Conservation (phyloP, 1,140 invertebrate species). For the Trinorchestia longiramus region DNA sequence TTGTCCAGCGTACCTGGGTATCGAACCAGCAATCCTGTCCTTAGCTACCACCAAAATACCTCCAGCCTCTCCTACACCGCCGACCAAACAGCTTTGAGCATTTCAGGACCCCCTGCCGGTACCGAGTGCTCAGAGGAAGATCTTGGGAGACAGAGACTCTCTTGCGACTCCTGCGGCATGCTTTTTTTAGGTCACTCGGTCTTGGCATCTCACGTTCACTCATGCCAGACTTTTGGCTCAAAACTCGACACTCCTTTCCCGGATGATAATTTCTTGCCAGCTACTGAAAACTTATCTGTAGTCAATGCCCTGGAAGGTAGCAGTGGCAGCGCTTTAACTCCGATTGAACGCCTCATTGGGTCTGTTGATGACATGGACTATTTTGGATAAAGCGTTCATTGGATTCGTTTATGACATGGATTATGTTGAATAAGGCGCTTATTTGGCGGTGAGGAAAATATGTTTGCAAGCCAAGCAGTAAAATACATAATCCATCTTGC, state of each 20-base stretch:
- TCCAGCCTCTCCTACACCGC: neutral
- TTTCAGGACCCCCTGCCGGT: neutral
- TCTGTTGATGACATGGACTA: conserved; percentile 49
- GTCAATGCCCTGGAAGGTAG: conserved; percentile 39
- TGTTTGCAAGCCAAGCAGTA: too few relatives aligned
- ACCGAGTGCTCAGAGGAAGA: neutral
- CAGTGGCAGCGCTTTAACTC: neutral
- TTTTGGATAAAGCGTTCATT: neutral
- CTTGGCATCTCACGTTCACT: neutral
- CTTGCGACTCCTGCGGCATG: conserved; percentile 4
- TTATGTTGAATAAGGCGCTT: too few relatives aligned
- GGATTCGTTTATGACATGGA: too few relatives aligned
- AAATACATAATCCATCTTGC: too few relatives aligned
- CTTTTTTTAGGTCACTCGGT: neutral
- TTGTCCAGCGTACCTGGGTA: neutral
- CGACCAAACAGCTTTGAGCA: neutral
- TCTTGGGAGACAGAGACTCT: neutral
- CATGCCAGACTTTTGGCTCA: neutral
- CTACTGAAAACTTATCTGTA: conserved; percentile 27
- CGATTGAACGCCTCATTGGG: conserved; percentile 29
- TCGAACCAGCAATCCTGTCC: neutral
- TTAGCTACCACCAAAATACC: conserved; percentile 7
- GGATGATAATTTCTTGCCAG: conserved; percentile 22
- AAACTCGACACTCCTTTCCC: conserved; percentile 37
- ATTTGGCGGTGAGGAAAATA: too few relatives aligned